These are phyloP conservation scores for Junonia oenone DNA, from an alignment of 2,888 invertebrate genomes.

Conservation along the genomic window DNA sequence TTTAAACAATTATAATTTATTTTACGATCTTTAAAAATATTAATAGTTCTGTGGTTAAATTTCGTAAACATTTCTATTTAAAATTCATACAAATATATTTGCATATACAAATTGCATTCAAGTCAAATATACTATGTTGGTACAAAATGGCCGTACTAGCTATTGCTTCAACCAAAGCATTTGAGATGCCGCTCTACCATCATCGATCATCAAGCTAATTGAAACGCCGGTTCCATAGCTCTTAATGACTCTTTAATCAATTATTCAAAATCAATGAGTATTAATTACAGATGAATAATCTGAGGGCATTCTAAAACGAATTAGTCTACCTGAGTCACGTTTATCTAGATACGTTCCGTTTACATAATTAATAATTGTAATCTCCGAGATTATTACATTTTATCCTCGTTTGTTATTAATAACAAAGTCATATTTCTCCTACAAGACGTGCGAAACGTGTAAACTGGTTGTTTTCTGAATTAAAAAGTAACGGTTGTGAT, in stretches of 20 bases:
- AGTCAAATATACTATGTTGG: background rate
- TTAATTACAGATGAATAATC: background rate
- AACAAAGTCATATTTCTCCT: background rate
- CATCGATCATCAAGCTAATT: slow-evolving; percentile 1
- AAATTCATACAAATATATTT: background rate
- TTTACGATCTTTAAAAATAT: background rate
- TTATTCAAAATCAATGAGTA: background rate
- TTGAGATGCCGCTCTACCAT: background rate
- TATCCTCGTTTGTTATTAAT: slow-evolving; percentile 35
- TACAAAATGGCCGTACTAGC: background rate
- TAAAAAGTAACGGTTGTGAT: background rate
- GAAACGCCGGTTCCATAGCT: background rate
- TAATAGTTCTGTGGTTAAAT: background rate
- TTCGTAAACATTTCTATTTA: too few relatives aligned
- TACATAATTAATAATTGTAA: slow-evolving; percentile 55
- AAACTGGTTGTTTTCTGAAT: background rate
- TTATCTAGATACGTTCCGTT: slow-evolving; percentile 47
- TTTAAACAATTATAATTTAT: background rate
- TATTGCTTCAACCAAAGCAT: background rate
- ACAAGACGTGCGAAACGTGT: background rate
- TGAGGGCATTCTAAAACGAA: slow-evolving; percentile 4
- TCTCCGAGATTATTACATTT: slow-evolving; percentile 35
- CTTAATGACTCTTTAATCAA: slow-evolving; percentile 3
- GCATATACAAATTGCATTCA: background rate
- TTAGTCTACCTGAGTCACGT: slow-evolving; percentile 38